phyloP scores from a whole-genome alignment of 1,140 invertebrate genomes.

The Drosophila ohnishii region DNA sequence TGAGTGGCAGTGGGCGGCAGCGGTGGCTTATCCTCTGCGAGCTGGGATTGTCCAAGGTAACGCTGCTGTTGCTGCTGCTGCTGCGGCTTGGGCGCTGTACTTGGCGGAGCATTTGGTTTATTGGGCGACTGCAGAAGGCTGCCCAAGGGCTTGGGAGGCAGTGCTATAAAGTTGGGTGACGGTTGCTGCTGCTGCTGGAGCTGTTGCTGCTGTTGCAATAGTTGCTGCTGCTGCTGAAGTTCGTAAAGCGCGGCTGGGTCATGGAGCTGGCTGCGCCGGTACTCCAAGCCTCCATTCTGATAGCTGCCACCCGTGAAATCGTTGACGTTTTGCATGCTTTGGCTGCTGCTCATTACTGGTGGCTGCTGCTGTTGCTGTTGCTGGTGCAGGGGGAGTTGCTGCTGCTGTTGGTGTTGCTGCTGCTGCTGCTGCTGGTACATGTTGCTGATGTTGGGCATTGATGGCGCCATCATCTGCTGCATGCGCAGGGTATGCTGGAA shows the following conservation, averaged over 20 bases:
- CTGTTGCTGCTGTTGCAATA: conserved; percentile 66
- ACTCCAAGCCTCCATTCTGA: conserved; percentile 70
- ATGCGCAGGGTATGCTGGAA: conserved; percentile 79
- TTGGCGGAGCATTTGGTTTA: conserved; percentile 70
- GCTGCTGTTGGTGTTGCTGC: conserved; percentile 43
- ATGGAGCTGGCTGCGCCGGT: conserved; percentile 68
- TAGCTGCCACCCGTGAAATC: conserved; percentile 52
- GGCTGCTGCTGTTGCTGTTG: conserved; percentile 47
- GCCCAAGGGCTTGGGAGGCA: conserved; percentile 73
- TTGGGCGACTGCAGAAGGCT: conserved; percentile 70
- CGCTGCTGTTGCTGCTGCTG: conserved; percentile 72
- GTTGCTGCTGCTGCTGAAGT: conserved; percentile 63
- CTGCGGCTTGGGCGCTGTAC: conserved; percentile 82
- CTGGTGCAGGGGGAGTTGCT: conserved; percentile 26
- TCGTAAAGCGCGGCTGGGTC: conserved; percentile 69
- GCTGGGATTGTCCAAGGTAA: conserved; percentile 31
- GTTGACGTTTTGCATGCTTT: conserved; percentile 84
- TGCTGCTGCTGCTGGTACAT: conserved; percentile 73
- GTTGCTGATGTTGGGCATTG: conserved; percentile 83
- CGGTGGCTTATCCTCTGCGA: conserved; percentile 86
- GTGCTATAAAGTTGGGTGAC: conserved; percentile 71
- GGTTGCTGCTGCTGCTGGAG: conserved; percentile 69
- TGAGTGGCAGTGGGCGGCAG: conserved; percentile 89
- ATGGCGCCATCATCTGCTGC: conserved; percentile 82
- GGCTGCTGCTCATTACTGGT: conserved; percentile 66